phyloP scores from a whole-genome alignment of 2,113 vertebrate species.

The Tetrax tetrax region DNA sequence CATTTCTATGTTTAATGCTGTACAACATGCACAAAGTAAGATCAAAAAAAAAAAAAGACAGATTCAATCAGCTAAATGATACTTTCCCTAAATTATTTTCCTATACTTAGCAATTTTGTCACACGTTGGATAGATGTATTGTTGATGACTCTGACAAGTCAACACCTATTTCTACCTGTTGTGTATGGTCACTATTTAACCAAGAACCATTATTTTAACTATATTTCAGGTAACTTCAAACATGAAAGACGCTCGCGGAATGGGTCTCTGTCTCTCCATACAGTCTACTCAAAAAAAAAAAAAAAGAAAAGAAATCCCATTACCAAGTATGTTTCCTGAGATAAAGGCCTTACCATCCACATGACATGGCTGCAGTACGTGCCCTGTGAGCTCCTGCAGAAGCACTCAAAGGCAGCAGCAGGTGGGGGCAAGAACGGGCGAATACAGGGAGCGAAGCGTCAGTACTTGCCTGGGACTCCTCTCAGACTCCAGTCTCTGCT shows the following conservation, averaged over 20 bases:
- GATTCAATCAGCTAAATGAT: background rate
- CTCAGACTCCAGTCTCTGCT: rapidly evolving
- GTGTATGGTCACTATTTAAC: background rate
- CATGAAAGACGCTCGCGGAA: background rate
- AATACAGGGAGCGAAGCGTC: background rate
- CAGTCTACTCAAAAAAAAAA: background rate
- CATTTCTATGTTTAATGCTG: rapidly evolving
- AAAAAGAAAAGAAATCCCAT: background rate
- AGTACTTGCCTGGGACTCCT: background rate
- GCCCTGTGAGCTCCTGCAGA: rapidly evolving
- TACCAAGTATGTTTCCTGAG: rapidly evolving
- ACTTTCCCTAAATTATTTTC: background rate
- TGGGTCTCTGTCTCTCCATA: rapidly evolving
- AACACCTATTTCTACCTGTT: background rate
- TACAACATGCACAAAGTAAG: rapidly evolving
- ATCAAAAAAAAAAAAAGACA: background rate
- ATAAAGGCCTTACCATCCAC: background rate
- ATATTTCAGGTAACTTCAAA: background rate
- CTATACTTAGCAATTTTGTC: background rate
- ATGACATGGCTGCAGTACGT: rapidly evolving
- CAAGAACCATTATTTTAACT: background rate
- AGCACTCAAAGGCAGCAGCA: rapidly evolving
- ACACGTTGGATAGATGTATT: rapidly evolving
- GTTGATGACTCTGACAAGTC: background rate
- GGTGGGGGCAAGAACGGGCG: background rate